Percentiles rank a stretch among this genome's conserved stretches.
These are phyloP conservation scores for Agrochola lota DNA, from an alignment of 2,888 invertebrate genomes.

Conservation along the genomic window DNA sequence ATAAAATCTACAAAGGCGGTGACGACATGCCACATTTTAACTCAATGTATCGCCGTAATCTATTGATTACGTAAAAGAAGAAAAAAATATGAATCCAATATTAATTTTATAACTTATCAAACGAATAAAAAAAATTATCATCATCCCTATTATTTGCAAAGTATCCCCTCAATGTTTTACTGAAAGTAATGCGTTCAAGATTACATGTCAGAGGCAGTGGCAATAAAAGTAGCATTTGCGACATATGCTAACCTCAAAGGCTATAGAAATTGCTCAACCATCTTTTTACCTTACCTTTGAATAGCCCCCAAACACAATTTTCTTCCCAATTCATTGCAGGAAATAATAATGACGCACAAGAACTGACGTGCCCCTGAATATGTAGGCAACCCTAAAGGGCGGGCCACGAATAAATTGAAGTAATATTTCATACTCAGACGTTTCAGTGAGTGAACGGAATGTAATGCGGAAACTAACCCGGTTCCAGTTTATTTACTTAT, in stretches of 20 bases:
- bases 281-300: background rate
- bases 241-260: background rate
- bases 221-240: background rate
- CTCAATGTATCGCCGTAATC: too few relatives aligned
- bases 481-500: conserved; percentile 54
- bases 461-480: conserved; percentile 56
- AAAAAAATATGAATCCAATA: too few relatives aligned
- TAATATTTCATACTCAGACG: conserved; percentile 59
- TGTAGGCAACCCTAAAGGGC: conserved; percentile 38
- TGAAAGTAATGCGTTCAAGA: background rate
- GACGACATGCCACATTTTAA: too few relatives aligned
- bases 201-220: background rate
- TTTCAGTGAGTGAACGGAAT: conserved; percentile 51
- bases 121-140: too few relatives aligned
- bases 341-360: conserved; percentile 46
- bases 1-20: too few relatives aligned
- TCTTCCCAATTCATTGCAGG: conserved; percentile 12
- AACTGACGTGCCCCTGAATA: conserved; percentile 6
- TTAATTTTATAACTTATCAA: too few relatives aligned
- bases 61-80: too few relatives aligned
- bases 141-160: too few relatives aligned
- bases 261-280: background rate
- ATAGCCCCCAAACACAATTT: conserved; percentile 20
- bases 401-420: conserved; percentile 50
- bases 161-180: background rate